Evolutionary conservation across 1,140 invertebrate genomes (phyloP), one percentile per base, ranked within the genome.

Genomic region (Drosophila ficusphila): DNA sequence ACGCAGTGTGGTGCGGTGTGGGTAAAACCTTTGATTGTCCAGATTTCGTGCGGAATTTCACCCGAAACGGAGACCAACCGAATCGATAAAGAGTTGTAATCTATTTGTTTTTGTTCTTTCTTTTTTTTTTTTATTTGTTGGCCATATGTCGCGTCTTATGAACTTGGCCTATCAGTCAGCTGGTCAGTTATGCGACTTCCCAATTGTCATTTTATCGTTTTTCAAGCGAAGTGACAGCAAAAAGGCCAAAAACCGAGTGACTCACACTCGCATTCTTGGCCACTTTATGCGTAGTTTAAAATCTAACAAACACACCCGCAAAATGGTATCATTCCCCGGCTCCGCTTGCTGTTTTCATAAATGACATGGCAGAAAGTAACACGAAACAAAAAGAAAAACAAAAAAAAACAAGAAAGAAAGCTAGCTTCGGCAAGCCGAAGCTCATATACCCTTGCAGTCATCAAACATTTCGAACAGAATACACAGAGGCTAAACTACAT

Each of bases 321-420:
- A 6, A 3, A n/a, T 39, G 31, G 21, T 71, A 58, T 49, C 65
- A 69, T 34, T 33, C 38, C 34, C 38, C 34, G 52, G n/a, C 33
- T 62, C 16, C 11, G n/a, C 8, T 16, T 14, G 21, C 36, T 56
- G 27, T 56, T 57, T 36, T 49, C 52, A 42, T 42, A 70, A 25
- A 25, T 70, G 52, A 71, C 64, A 58, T 8, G 42, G 44, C 42
- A 65, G 25, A 48, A 69, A 54, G n/a, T 14, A 8, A 39, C 33
- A 5, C 27, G 18, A 12, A 21, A 21, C 12, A 46, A 47, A 44
- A 57, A 41, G 25, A 47, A 46, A 69, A 70, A 38, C n/a, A 5
- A 38, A 38, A 47, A 19, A 8, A 39, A 41, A 5, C 27, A 12
- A 12, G 16, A 21, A 12, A 46, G 39, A 44, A 57, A 41, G n/a